Evolutionary conservation across 2,888 invertebrate species (phyloP), one percentile per base, ranked within the genome.

Genomic region (Siphonodentalium dalli): DNA sequence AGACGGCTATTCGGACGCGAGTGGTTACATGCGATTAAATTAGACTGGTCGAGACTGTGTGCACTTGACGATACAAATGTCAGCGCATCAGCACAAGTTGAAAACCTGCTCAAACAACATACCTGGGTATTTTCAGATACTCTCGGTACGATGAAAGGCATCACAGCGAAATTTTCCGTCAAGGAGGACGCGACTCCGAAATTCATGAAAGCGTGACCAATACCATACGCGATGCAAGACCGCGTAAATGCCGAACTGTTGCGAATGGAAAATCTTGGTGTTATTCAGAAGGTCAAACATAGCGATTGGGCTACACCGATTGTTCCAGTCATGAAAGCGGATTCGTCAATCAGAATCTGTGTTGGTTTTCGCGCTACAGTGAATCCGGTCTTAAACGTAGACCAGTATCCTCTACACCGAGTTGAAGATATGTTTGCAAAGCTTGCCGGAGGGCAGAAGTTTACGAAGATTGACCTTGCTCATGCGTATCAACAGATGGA

Each of bases 311-410:
- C 64, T 8, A 45, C 61, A 15, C 64, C 64, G 3, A 47, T 63
- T 18, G 61, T 68, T 6, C 50, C 61, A 9, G 61, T 68, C 5
- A 54, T 54, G 0, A 65, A 61, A 43, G 23, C 53, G 1, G 48
- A 59, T 18, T 37, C 47, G n/a, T 40, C 43, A 13, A 21, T 63
- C 3, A 28, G 63, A 29, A 33, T 63, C 23, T 65, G 58, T 53
- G 59, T 57, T 9, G 61, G 59, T 33, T 65, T 54, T 40, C 59
- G 59, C 37, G 59, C 58, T 20, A 66, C 71, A 4, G 55, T 72
- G 9, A 73, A 70, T 51, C 53, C 47, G n/a, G 53, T 59, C 29
- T 46, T 74, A n/a, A 49, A 60, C 23, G 69, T 66, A 21, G 69
- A 71, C 33, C 65, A 68, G 34, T 54, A 62, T 54, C 51, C 50